These are phyloP conservation scores for Styela plicata DNA, from an alignment of 23 tunicate genomes.

Conservation along the genomic window DNA sequence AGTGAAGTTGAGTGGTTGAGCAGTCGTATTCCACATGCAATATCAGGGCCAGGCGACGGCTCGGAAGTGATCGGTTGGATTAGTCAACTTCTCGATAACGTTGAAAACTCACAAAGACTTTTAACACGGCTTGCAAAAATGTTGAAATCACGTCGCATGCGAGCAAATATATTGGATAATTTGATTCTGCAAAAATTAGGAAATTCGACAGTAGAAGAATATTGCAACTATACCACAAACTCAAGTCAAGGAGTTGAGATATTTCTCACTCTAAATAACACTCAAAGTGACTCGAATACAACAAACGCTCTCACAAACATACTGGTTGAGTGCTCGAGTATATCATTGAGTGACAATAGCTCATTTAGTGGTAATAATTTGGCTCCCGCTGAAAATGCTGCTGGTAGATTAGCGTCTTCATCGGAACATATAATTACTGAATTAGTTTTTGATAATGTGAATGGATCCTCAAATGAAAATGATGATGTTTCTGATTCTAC, in stretches of 20 bases:
- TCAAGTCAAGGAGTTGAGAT: neutral
- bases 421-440: neutral
- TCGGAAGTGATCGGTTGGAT: slow-evolving; percentile 46
- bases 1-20: slow-evolving; percentile 24
- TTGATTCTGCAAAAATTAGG: neutral
- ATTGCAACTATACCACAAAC: neutral
- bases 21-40: neutral
- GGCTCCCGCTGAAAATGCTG: neutral
- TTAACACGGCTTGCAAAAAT: neutral
- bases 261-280: neutral
- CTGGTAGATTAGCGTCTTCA: neutral
- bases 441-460: neutral
- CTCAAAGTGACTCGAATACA: neutral
- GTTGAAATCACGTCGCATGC: neutral
- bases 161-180: neutral
- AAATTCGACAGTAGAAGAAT: neutral
- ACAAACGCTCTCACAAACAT: neutral
- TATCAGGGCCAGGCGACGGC: slow-evolving; percentile 44
- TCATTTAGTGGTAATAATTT: neutral
- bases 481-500: neutral
- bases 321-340: neutral
- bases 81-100: neutral
- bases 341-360: neutral
- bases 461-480: neutral
- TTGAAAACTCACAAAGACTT: neutral